These are phyloP conservation scores for Ciconia nigra DNA, from an alignment of 2,797 vertebrate species.

Conservation along the genomic window DNA sequence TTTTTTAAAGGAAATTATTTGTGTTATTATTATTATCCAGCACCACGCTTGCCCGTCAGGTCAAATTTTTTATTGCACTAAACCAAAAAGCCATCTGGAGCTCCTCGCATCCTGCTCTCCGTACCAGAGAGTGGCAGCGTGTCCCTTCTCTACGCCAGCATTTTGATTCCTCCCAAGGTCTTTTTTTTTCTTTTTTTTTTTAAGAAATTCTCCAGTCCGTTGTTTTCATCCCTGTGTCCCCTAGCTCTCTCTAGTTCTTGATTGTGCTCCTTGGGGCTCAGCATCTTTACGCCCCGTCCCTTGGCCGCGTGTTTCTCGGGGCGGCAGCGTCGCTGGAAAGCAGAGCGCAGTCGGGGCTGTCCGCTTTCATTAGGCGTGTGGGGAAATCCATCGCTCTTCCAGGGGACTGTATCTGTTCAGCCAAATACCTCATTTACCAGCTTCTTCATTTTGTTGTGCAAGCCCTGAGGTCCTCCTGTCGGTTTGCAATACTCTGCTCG, in stretches of 20 bases:
- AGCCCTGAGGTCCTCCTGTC: background rate
- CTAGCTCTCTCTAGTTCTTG: background rate
- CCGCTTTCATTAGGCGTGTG: background rate
- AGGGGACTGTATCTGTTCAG: background rate
- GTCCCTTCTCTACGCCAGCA: rapidly evolving
- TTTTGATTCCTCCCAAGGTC: background rate
- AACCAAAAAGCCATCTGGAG: constrained; percentile 75
- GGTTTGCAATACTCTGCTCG: background rate
- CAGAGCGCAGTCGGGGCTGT: constrained; percentile 36
- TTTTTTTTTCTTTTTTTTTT: background rate
- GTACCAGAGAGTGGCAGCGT: background rate
- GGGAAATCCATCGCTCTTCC: background rate
- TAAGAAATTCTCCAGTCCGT: rapidly evolving
- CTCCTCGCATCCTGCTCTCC: constrained; percentile 7
- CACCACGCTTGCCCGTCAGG: constrained; percentile 67
- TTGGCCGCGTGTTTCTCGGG: background rate
- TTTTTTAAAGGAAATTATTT: background rate
- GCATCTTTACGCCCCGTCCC: background rate
- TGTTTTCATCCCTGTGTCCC: background rate
- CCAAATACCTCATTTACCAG: constrained; percentile 1
- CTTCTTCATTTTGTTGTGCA: background rate
- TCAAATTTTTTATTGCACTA: constrained; percentile 68
- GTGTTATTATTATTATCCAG: constrained; percentile 44
- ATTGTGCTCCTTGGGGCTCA: background rate
- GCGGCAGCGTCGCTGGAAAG: background rate